A percentile compares a stretch with the other conserved stretches of the same genome.
Conservation (phyloP, 2,797 vertebrate genomes). For the Lemur catta region DNA sequence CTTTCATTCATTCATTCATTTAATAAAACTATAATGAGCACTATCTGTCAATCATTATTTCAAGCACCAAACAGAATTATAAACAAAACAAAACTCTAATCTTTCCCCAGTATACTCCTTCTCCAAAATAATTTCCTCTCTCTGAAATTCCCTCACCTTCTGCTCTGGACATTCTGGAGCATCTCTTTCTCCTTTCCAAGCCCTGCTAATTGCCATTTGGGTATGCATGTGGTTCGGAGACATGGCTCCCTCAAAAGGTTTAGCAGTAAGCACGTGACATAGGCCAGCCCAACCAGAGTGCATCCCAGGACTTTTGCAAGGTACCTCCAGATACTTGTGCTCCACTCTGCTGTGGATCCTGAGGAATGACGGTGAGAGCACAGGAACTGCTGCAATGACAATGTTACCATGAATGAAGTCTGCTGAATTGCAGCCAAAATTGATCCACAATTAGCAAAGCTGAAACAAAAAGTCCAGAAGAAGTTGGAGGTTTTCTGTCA, state of each 20-base stretch:
- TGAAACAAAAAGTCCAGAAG: neutral
- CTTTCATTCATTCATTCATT: neutral
- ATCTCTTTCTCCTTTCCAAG: neutral
- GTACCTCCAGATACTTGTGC: accelerated
- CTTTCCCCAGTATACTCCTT: neutral
- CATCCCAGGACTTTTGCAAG: neutral
- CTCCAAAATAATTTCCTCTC: neutral
- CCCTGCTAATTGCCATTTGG: neutral
- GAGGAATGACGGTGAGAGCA: neutral
- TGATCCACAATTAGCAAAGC: neutral
- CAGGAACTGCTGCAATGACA: neutral
- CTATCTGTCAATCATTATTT: neutral
- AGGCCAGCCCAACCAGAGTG: neutral
- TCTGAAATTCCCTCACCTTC: neutral
- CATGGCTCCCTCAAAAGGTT: neutral
- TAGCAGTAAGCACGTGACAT: neutral
- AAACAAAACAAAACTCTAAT: neutral
- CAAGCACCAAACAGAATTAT: neutral
- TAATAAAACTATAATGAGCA: neutral
- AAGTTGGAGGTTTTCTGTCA: neutral
- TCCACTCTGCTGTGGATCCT: neutral
- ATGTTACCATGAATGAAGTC: accelerated
- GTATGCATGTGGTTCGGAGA: neutral
- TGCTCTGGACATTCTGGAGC: neutral
- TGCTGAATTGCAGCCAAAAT: neutral